phyloP scores from a whole-genome alignment of 2,888 invertebrate species.

The Meandrusa payeni region DNA sequence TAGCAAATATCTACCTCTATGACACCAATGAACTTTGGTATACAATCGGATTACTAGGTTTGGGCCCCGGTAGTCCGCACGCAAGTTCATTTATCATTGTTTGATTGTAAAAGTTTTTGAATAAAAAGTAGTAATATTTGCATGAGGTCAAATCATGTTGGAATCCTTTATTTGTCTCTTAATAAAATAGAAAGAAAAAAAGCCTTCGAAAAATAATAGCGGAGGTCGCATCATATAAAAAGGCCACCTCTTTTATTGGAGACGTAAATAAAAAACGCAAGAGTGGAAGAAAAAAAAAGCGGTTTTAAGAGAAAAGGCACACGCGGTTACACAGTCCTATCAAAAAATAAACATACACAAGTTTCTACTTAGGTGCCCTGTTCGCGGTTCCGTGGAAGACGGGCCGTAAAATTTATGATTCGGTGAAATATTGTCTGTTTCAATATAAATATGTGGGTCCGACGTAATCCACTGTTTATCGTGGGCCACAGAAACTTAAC shows the following conservation, averaged over 20 bases:
- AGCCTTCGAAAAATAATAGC: constrained; percentile 49
- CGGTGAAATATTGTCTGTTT: constrained; percentile 56
- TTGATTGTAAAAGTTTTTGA: no score
- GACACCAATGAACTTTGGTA: no score
- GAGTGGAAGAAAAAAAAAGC: constrained; percentile 40
- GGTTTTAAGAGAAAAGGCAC: constrained; percentile 64
- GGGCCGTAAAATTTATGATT: constrained; percentile 75
- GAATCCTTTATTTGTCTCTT: constrained; percentile 20
- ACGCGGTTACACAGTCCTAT: constrained; percentile 74
- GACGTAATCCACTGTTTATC: constrained; percentile 37
- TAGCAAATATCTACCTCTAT: no score
- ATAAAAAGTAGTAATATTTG: constrained; percentile 3
- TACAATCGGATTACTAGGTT: no score
- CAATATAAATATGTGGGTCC: constrained; percentile 30
- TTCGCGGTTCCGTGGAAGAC: constrained; percentile 65
- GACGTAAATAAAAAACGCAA: constrained; percentile 55
- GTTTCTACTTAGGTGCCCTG: constrained; percentile 70
- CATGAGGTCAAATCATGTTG: constrained; percentile 14
- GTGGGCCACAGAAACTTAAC: constrained; percentile 27
- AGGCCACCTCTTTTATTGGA: constrained; percentile 70
- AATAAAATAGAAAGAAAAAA: constrained; percentile 16
- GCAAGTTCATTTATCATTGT: no score
- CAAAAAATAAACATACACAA: constrained; percentile 76
- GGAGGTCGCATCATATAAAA: constrained; percentile 50
- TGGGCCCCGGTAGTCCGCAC: no score